Base-by-base conservation (phyloP, 2,113 vertebrate species). In the Nesogale talazaci region DNA sequence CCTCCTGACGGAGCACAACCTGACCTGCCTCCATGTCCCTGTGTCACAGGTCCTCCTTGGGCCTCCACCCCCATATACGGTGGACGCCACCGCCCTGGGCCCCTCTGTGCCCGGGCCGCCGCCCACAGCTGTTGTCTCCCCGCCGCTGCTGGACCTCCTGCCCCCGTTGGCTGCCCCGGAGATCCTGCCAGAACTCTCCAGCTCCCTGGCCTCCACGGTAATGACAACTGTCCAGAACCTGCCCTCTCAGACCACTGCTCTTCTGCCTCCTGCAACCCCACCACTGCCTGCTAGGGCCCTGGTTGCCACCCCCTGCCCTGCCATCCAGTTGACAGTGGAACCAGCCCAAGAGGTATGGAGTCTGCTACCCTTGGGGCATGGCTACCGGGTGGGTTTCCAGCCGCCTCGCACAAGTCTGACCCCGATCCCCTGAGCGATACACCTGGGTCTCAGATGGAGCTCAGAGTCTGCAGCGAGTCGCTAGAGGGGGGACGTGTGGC, bases 341-440 rank as follows among this genome's bases (percentile, higher is more conserved):
- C 80, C 97, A 3, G 95, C 95, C 59, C 97, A 97, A 93, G 98
- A 98, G 98, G 98, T 98, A 97, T 93, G 95, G 95, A 92, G 0
- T 0, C 83, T 86, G 94, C 27, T 80, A 70, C 75, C 7, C 57
- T 74, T 9, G 0, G 19, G 29, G 31, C 46, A 46, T 6, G 11
- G 23, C 74, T 38, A 20, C 7, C 2, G 23, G 12, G 74, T 4
- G 11, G 25, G 74, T 4, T 12, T 42, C 74, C 6, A 3, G 72
- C 23, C 6, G 1, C 36, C 69, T 20, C 16, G 6, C 69, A 19
- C 69, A 36, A 34, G 20, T 20, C 69, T 34, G 31, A 34, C n/a
- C 31, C 16, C n/a, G n/a, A n/a, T n/a, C 69, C n/a, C 67, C 3
- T 52, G 2, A 31, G 67, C 67, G 14, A 12, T 69, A 31, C 16